Evolutionary conservation across 2,113 vertebrate genomes (phyloP), one percentile per base, ranked within the genome.

Genomic region (Isurus oxyrinchus): DNA sequence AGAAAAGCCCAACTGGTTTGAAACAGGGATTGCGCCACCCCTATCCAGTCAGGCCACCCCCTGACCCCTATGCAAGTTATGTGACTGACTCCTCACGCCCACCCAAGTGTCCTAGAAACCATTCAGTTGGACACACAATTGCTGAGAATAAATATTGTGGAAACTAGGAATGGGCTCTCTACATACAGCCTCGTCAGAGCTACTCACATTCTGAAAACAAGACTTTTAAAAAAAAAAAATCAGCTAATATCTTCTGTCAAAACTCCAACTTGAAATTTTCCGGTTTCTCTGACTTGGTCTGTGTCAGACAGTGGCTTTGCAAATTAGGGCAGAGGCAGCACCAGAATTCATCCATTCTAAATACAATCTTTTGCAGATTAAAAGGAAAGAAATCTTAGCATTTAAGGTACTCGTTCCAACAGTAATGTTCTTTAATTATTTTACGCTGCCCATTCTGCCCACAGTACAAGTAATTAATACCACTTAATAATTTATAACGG

Each of bases 391-490:
- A 72, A 53, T 31, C 67, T 76, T 95, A 76, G 94, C 94, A 95
- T 72, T 95, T 95, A 69, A 95, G 55, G 67, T 55, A 27, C 40
- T 95, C 67, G 11, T 49, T 27, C 94, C 21, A 0, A 72, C 94
- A 95, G 90, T 63, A 63, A 94, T 94, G 55, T 95, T 69, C 44
- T 49, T 49, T 55, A 94, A 94, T 94, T 95, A 95, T 21, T 95
- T 95, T 53, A 72, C 55, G 25, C 94, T 35, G 66, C 25, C 67
- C 40, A 55, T 53, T 72, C 27, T 69, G 63, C 67, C 66, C 94
- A 55, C 44, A 72, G 66, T 95, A 94, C 44, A 95, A 95, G 66
- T 72, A 95, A 95, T 95, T 95, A 69, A 35, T 95, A 95, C 94
- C 67, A 72, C 94, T 69, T 49, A 67, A 95, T 66, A 95, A 95